A percentile compares a stretch with the other conserved stretches of the same genome.
These are phyloP conservation scores for Anodontia alba DNA, from an alignment of 2,888 invertebrate genomes.

Conservation along the genomic window DNA sequence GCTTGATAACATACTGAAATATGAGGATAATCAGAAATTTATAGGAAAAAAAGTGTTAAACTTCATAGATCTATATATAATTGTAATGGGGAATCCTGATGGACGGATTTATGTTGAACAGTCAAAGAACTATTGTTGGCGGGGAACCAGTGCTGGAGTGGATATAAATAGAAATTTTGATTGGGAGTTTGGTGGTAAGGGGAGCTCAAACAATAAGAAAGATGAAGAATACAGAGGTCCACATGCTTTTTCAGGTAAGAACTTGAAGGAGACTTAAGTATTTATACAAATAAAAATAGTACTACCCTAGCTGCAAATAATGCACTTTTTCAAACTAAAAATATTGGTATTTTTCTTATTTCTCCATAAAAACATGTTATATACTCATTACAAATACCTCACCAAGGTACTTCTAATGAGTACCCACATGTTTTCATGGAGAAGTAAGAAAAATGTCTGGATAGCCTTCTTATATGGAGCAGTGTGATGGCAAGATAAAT, in stretches of 20 bases:
- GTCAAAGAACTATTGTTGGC: slow-evolving; percentile 81
- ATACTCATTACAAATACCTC: background rate
- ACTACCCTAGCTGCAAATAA: no score
- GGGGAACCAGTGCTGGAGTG: slow-evolving; percentile 82
- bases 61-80: slow-evolving; percentile 76
- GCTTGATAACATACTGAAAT: background rate
- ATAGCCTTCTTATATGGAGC: no score
- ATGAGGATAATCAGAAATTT: background rate
- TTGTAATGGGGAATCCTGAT: slow-evolving; percentile 82
- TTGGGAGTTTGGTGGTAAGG: slow-evolving; percentile 82
- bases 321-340: no score
- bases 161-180: slow-evolving; percentile 84
- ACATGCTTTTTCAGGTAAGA: slow-evolving; percentile 78
- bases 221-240: slow-evolving; percentile 83
- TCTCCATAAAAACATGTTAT: background rate
- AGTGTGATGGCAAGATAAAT: no score
- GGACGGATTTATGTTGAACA: slow-evolving; percentile 78
- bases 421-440: no score
- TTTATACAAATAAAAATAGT: no score
- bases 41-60: background rate
- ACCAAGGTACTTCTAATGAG: no score
- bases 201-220: slow-evolving; percentile 74
- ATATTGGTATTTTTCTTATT: no score
- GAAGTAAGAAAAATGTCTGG: no score
- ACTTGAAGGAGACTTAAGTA: no score